Conservation (phyloP, 2,113 vertebrate species). For the Dasypus novemcinctus region DNA sequence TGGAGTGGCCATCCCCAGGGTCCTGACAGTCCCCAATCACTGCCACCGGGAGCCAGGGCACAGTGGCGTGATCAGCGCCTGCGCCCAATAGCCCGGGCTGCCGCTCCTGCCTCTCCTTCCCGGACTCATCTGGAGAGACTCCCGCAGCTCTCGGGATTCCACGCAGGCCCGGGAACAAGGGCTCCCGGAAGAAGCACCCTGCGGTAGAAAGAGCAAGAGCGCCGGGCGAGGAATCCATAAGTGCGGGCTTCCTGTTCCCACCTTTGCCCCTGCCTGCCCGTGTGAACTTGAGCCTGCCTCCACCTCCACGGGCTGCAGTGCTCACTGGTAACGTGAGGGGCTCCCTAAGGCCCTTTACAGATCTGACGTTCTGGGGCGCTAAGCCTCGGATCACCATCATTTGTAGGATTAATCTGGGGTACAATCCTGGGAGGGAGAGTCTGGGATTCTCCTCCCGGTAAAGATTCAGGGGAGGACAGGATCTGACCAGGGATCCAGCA, state of each 20-base stretch:
- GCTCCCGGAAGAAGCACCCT: rapidly evolving
- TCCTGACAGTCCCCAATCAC: neutral
- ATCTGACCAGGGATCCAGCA: neutral
- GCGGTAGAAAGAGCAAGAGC: neutral
- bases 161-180: neutral
- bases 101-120: neutral
- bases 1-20: too few relatives aligned
- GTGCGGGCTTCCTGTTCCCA: neutral
- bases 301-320: neutral
- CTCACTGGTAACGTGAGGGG: neutral
- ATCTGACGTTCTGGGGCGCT: neutral
- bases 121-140: neutral
- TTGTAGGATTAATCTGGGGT: neutral
- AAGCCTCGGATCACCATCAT: neutral
- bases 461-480: conserved; percentile 23
- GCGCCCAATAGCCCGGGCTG: neutral
- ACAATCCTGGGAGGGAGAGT: neutral
- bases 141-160: neutral
- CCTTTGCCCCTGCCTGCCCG: neutral
- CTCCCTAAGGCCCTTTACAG: neutral
- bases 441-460: conserved; percentile 21
- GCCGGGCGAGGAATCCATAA: neutral
- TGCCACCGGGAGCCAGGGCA: neutral
- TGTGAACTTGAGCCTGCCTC: neutral
- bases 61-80: too few relatives aligned